Percentiles rank a stretch among this genome's conserved stretches.
Evolutionary conservation across 2,888 invertebrate species (phyloP).

Genomic region (Leptura quadrifasciata): DNA sequence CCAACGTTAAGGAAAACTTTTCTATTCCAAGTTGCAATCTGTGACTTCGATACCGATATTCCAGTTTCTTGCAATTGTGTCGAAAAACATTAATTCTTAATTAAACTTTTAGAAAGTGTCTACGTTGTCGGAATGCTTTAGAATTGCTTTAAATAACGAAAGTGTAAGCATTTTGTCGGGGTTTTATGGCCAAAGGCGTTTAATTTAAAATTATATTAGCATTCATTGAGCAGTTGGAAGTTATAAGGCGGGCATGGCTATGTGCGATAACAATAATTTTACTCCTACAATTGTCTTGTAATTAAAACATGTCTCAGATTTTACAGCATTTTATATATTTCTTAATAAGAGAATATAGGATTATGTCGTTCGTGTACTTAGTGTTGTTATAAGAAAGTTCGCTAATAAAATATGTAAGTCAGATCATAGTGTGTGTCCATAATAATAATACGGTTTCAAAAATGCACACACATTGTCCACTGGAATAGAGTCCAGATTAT

Average conservation of each 20-base stretch:
- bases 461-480: too few species aligned
- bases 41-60: conserved; percentile 22
- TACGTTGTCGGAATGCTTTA: conserved; percentile 57
- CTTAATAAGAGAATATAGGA: too few species aligned
- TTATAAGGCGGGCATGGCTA: conserved; percentile 50
- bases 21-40: conserved; percentile 11
- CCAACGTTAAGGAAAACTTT: conserved; percentile 2
- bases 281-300: conserved; percentile 39
- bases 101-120: conserved; percentile 61
- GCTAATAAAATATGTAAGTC: too few species aligned
- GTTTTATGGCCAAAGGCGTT: conserved; percentile 55
- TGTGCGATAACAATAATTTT: conserved; percentile 53
- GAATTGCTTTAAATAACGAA: conserved; percentile 59
- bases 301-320: conserved; percentile 43
- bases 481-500: too few species aligned
- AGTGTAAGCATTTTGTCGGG: conserved; percentile 60
- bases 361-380: too few species aligned
- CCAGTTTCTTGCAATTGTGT: conserved; percentile 36
- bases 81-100: conserved; percentile 61
- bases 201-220: conserved; percentile 61
- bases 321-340: conserved; percentile 17
- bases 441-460: too few species aligned
- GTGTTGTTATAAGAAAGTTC: too few species aligned
- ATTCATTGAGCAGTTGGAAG: conserved; percentile 56
- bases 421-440: too few species aligned